Base-by-base conservation (phyloP, 2,888 invertebrate genomes). In the Ornithoptera priamus region DNA sequence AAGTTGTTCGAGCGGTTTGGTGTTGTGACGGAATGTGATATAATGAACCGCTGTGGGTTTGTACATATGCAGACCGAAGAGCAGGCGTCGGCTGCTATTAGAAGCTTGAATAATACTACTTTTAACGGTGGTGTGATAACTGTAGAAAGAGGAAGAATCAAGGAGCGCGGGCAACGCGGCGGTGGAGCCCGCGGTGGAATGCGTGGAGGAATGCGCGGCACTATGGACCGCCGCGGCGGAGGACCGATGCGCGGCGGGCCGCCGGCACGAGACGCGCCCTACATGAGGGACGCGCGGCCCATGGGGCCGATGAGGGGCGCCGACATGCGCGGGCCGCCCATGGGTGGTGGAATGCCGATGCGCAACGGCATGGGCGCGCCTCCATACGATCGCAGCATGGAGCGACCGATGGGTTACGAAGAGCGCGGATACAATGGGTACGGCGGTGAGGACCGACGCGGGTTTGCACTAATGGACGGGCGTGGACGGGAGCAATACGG, bases 41-140 rank as follows among this genome's bases (percentile, higher is more conserved):
- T 99, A 71, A 96, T 98, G 93, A 98, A 98, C 86, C 95, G 97
- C 72, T 99, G 97, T 87, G 98, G 98, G 15, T 99, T 99, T 90
- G 97, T 99, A 65, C 98, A 98, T 88, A 95, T 97, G 95, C 96
- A 96, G 81, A 95, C 96, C 24, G 94, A 95, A 79, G 96, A 97
- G 66, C 95, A 97, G 86, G 98, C 98, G 4, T 93, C 95, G 62
- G 95, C 95, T 69, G 97, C 98, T 0, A 97, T 97, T 76, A 94
- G 95, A 73, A 96, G 95, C 46, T 89, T 98, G 46, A 96, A 98
- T 86, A 97, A 97, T 78, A 93, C 95, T 1, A 95, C 95, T 64
- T 97, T 98, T 85, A 97, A 97, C 88, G 97, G 97, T 36, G 95
- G 95, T 66, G 94, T 95, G 72, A 97, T 98, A 77, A 96, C 96